phyloP scores from a whole-genome alignment of 2,888 invertebrate species.

The Heliconius hortense region DNA sequence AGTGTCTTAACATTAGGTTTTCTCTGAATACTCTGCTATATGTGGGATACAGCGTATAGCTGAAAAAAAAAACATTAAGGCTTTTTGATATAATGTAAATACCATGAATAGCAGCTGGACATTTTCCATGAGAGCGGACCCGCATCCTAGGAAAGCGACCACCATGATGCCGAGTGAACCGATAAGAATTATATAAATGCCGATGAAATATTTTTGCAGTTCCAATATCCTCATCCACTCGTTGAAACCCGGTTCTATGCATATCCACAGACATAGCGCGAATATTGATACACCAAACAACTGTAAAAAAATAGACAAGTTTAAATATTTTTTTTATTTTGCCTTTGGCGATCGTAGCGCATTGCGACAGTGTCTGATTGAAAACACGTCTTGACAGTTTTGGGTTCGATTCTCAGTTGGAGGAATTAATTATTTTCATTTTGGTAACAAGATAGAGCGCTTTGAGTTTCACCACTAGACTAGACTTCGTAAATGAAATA shows the following conservation, averaged over 20 bases:
- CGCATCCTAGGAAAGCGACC: slow-evolving; percentile 90
- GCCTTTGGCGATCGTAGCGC: background rate
- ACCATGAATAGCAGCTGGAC: slow-evolving; percentile 85
- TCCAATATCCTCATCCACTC: slow-evolving; percentile 90
- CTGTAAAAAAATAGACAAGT: slow-evolving; percentile 70
- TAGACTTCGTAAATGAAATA: no score
- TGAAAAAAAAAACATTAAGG: no score
- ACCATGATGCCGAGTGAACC: slow-evolving; percentile 87
- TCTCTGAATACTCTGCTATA: no score
- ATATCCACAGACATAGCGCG: slow-evolving; percentile 90
- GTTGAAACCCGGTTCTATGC: slow-evolving; percentile 90
- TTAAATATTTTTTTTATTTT: background rate
- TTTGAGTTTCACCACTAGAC: no score
- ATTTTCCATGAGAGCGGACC: slow-evolving; percentile 91
- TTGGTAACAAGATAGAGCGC: background rate
- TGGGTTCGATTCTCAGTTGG: background rate
- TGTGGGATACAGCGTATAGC: no score
- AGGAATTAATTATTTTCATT: background rate
- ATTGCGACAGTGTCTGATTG: background rate
- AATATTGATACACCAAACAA: slow-evolving; percentile 90
- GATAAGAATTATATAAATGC: slow-evolving; percentile 90
- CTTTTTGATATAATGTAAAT: slow-evolving; percentile 59
- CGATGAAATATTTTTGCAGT: slow-evolving; percentile 90
- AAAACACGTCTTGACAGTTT: background rate
- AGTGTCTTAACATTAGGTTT: no score